A percentile compares a stretch with the other conserved stretches of the same genome.
These are phyloP conservation scores for Drosophila silvestris DNA, from an alignment of 2,888 invertebrate genomes.

Conservation along the genomic window DNA sequence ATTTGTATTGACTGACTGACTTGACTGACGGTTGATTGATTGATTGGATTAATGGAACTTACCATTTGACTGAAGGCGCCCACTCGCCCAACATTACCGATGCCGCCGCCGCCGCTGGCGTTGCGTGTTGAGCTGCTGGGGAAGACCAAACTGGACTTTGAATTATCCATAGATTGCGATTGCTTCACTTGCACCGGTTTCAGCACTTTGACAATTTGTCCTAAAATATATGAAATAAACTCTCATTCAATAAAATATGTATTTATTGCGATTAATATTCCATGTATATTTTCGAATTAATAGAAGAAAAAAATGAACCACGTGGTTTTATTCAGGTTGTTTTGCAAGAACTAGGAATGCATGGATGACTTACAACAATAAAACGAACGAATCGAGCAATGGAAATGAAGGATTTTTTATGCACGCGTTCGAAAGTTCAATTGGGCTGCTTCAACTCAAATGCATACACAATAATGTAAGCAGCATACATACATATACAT, in stretches of 20 bases:
- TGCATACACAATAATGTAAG: slow-evolving; percentile 14
- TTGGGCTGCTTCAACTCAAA: slow-evolving; percentile 16
- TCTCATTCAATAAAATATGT: neutral
- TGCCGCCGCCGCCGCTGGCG: slow-evolving; percentile 53
- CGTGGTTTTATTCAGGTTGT: neutral
- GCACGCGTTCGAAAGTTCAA: slow-evolving; percentile 24
- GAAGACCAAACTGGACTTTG: slow-evolving; percentile 57
- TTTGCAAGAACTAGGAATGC: neutral
- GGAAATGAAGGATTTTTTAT: slow-evolving; percentile 5
- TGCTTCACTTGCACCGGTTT: slow-evolving; percentile 82
- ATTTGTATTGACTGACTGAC: neutral
- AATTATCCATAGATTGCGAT: slow-evolving; percentile 67
- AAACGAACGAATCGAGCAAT: slow-evolving; percentile 6
- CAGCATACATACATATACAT: slow-evolving; percentile 5
- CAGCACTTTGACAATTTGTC: slow-evolving; percentile 83
- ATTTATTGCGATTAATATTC: neutral
- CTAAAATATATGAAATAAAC: slow-evolving; percentile 58
- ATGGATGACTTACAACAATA: neutral
- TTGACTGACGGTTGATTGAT: neutral
- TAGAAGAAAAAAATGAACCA: neutral
- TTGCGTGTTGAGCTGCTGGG: slow-evolving; percentile 62
- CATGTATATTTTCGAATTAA: neutral
- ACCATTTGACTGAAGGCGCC: slow-evolving; percentile 81
- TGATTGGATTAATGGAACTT: slow-evolving; percentile 29
- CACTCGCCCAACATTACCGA: slow-evolving; percentile 72